Base-by-base conservation (phyloP, 2,888 invertebrate genomes). In the Marronus borbonicus region DNA sequence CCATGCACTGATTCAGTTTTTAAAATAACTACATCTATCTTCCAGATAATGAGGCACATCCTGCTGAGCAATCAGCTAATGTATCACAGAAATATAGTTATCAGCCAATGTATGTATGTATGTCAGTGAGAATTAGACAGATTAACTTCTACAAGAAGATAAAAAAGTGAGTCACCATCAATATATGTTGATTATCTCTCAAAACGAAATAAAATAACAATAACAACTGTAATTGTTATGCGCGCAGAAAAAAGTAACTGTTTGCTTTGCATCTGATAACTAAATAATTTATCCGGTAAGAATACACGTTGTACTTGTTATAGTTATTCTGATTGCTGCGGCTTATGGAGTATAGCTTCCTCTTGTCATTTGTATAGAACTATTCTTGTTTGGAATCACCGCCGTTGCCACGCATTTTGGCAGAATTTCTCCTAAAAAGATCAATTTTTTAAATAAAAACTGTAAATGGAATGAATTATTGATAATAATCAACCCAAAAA, bases 31-130 rank as follows among this genome's bases (percentile, higher is more conserved):
- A 50, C 39, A 50, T 20, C 8, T 68, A 68, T 68, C 68, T 12
- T 68, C 50, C 28, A 50, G 68, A 68, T 68, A 68, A 52, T 68
- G 50, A 20, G 31, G 62, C 8, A 74, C 72, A 74, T 74, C 72
- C 72, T 74, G 72, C 49, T 74, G 20, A 39, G 10, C 39, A 74
- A 74, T 74, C 72, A 12, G 44, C 49, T 49, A 74, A 60, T 68
- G 24, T 68, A 68, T 50, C 50, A 68, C 20, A 62, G 20, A 31
- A 12, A 17, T 20, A 65, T 39, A 44, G 24, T 50, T 68, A 50
- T 68, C 28, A 50, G 14, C 14, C n/a, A 66, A 66, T 58, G 20
- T 20, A 39, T 44, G 65, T 66, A 52, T 28, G 65, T 66, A 52
- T 28, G 68, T 50, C 68, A 68, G 28, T 50, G 49, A 49, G 68